Evolutionary conservation across 2,113 vertebrate genomes (phyloP).

Genomic region (Callocephalon fimbriatum): DNA sequence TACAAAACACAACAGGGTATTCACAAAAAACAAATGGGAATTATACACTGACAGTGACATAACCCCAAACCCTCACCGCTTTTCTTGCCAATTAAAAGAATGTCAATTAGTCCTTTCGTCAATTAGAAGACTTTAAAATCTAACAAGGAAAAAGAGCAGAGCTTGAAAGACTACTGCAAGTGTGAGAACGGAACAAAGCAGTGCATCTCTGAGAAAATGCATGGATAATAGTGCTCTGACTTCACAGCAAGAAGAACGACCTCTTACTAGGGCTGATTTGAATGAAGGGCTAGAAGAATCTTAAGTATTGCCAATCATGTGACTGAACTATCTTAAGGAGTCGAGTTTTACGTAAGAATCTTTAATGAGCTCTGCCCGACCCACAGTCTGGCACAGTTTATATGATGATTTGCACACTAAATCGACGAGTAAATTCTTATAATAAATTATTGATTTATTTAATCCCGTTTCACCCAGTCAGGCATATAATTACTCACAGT

Average conservation of each 20-base stretch:
- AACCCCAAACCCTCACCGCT: neutral
- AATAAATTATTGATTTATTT: conserved; percentile 56
- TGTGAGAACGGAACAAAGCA: neutral
- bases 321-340: neutral
- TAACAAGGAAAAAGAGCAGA: neutral
- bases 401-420: conserved; percentile 25
- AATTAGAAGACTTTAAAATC: neutral
- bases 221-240: neutral
- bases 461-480: conserved; percentile 31
- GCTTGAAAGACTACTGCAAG: neutral
- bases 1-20: neutral
- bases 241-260: neutral
- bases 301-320: neutral
- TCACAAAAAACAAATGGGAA: neutral
- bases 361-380: conserved; percentile 21
- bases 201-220: neutral
- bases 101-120: neutral
- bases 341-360: neutral
- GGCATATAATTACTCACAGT: conserved; percentile 30
- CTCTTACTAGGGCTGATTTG: neutral
- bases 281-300: neutral
- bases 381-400: neutral
- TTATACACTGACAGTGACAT: neutral
- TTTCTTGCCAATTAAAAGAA: neutral
- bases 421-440: conserved; percentile 47